Evolutionary conservation across 2,888 invertebrate genomes (phyloP), one percentile per base, ranked within the genome.

Genomic region (Pterostichus madidus): DNA sequence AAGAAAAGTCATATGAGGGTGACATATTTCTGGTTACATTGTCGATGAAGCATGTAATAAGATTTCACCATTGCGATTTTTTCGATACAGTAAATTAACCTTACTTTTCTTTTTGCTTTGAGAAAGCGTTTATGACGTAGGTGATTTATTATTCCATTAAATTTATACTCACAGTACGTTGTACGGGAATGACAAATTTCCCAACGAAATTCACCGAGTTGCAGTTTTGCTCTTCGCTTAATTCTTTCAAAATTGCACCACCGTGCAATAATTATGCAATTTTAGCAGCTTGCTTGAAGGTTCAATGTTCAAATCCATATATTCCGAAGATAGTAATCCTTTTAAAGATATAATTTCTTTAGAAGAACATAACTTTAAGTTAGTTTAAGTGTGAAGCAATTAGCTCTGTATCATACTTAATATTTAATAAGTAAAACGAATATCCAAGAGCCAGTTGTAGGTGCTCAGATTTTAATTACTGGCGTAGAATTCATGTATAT

Each of bases 111-210:
- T 15, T 71, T 71, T 61, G 56, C 15, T 52, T 61, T 61, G 35
- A 61, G 15, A 44, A 44, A 8, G 68, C 68, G 68, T 44, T 44
- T 44, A 71, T 71, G 46, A 44, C 44, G 68, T 71, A 49, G 24
- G 52, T 75, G 52, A 75, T 75, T 75, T 75, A 75, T 75, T 75
- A 75, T 75, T 49, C 75, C 52, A 75, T 75, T 75, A 75, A 52
- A 75, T 75, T 75, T 52, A 24, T 75, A 64, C 35, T 56, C 15
- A 56, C 17, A 56, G 31, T n/a, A 35, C 64, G 32, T 15, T 35
- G 32, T 13, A 32, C 31, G 39, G 8, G n/a, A 13, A 52, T 32
- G 64, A 64, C 64, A 64, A 64, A 64, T 64, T 32, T 31, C 24
- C 35, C n/a, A 64, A n/a, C n/a, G 13, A 64, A 35, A 35, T 35